Evolutionary conservation across 2,113 vertebrate genomes (phyloP), one percentile per base, ranked within the genome.

Genomic region (Hippocampus abdominalis): DNA sequence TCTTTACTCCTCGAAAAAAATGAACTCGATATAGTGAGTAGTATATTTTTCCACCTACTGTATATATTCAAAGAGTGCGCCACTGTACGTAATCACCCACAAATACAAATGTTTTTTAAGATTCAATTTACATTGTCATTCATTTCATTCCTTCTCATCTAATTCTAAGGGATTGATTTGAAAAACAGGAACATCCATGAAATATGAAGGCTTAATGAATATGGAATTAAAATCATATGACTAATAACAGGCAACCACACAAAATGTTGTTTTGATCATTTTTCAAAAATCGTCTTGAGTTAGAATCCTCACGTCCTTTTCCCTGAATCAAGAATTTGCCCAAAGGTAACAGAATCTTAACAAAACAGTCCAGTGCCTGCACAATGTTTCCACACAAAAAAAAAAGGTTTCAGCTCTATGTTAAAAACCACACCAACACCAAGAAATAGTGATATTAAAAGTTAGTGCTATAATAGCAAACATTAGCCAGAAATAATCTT

Each of bases 281-380:
- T 84, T 92, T 90, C 86, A 89, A 88, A 86, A 88, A 84, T 84
- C n/a, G 56, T 66, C 70, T 75, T 67, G 25, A 72, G 77, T 70
- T 75, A 72, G 64, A 64, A 63, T 63, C 49, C 62, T 68, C 32
- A 74, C 36, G 42, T 72, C 21, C 36, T 29, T 66, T 57, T 77
- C 57, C 62, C 63, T 78, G 66, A 66, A 40, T 42, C 39, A 57
- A 57, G 42, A 44, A 48, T 51, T 49, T 40, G 40, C 56, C 42
- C 57, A 27, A 61, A 44, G 49, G 23, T 11, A 51, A 69, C 11
- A 36, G 21, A 61, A 53, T 61, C 36, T 75, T 23, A 15, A 56
- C 46, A 68, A 68, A 62, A 76, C 42, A 69, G 29, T 15, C 46
- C 60, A 62, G 72, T 69, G 9, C 60, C 15, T 59, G 46, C 65